Base-by-base conservation (phyloP, 2,797 vertebrate species). In the Podargus strigoides region DNA sequence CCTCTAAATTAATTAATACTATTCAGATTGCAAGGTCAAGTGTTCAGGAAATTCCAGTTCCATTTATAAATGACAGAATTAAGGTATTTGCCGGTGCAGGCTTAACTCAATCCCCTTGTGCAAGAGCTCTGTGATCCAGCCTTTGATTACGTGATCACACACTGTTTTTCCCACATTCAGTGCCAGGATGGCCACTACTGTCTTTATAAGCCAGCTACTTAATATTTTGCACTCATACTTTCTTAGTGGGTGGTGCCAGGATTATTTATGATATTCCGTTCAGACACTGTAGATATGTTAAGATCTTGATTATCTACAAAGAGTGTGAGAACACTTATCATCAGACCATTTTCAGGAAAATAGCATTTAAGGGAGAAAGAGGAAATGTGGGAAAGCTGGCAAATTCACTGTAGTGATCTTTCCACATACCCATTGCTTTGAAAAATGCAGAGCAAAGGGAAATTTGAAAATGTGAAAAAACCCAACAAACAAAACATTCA, bases 31-130 rank as follows among this genome's bases (percentile, higher is more conserved):
- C 4, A 6, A 95, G 92, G 50, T 84, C 68, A 87, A 91, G 50
- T 53, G 44, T 85, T 92, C 88, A 90, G 66, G 69, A 94, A 91
- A 74, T 83, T 37, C 68, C 26, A 18, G n/a, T 23, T 87, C 79
- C 91, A 42, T 90, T 93, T 89, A 64, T 72, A 87, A 93, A 80
- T 41, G 53, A 68, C 46, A 80, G 64, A 83, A 89, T 87, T 91
- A 91, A 92, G n/a, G 36, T 47, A 46, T 74, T 94, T 85, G 46
- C 21, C 46, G 89, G 4, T 75, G 73, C 39, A 89, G 87, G 49
- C 46, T 95, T 93, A 87, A 75, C 55, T 90, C 79, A 93, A 53
- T 80, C 46, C 64, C 21, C 53, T 90, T 85, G 62, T 86, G 50
- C 85, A 44, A 52, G 42, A 8, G 34, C 50, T 92, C 92, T 91